phyloP scores from a whole-genome alignment of 2,113 vertebrate genomes.

The Ailurus styani region DNA sequence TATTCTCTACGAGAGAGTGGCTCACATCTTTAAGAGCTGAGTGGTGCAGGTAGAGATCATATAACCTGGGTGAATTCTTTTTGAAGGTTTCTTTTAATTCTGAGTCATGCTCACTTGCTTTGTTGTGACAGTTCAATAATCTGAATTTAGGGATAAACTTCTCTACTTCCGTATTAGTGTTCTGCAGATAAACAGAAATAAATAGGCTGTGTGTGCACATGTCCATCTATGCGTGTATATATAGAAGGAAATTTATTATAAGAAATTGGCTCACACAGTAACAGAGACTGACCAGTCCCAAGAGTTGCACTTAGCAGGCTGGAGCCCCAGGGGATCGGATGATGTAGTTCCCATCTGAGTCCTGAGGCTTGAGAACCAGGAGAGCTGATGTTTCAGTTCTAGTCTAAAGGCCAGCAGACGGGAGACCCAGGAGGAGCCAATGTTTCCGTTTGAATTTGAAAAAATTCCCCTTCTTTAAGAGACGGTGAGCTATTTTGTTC shows the following conservation, averaged over 20 bases:
- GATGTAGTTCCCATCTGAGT: neutral
- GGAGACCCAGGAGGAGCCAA: neutral
- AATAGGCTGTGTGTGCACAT: neutral
- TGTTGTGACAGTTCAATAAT: neutral
- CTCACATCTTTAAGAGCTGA: neutral
- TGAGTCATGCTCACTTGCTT: neutral
- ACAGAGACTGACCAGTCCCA: neutral
- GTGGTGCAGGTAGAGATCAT: neutral
- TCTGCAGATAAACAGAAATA: neutral
- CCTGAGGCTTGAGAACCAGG: neutral
- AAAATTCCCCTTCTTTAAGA: neutral
- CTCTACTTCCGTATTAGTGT: neutral
- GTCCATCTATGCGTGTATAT: neutral
- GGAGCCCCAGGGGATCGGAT: rapidly evolving
- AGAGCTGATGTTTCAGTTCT: neutral
- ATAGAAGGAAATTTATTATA: neutral
- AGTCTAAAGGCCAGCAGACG: neutral
- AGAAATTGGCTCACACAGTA: neutral
- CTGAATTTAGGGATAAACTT: neutral
- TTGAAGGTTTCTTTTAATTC: neutral
- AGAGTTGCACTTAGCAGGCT: neutral
- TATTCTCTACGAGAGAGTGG: neutral
- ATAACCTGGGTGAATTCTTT: neutral
- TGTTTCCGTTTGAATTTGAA: neutral
- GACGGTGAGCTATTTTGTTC: neutral